Percentiles rank a stretch among this genome's conserved stretches.
Evolutionary conservation across 2,797 vertebrate species (phyloP).

Genomic region (Acanthis flammea): DNA sequence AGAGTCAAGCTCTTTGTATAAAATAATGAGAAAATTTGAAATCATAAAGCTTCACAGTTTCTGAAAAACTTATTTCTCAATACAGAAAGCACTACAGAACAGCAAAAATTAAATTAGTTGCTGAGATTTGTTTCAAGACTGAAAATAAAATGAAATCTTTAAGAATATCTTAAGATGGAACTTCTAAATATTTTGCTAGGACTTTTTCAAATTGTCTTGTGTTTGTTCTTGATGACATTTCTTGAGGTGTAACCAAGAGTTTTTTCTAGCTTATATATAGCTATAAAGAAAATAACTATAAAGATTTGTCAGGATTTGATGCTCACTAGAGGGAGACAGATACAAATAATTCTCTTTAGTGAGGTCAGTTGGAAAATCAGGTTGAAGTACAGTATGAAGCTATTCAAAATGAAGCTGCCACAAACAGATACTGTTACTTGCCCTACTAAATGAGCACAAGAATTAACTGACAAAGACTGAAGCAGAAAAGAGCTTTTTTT

Average conservation of each 20-base stretch:
- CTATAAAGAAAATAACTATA: not conserved
- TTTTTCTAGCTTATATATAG: not conserved
- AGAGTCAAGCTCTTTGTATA: not conserved
- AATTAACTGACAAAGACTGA: not conserved
- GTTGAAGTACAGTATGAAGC: not conserved
- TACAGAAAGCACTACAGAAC: not conserved
- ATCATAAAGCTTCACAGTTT: not conserved
- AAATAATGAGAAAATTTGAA: not conserved
- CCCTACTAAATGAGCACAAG: not conserved
- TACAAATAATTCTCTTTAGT: constrained; percentile 71
- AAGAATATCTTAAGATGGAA: not conserved
- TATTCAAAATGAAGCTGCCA: constrained; percentile 22
- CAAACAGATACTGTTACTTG: not conserved
- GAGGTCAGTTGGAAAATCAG: constrained; percentile 53
- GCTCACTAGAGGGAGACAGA: constrained; percentile 83
- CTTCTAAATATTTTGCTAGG: not conserved
- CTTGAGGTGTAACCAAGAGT: not conserved
- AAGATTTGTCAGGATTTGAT: constrained; percentile 16
- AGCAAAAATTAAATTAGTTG: not conserved
- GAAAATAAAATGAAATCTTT: not conserved
- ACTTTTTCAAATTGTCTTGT: not conserved
- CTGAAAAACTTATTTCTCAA: not conserved
- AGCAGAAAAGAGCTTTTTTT: not conserved
- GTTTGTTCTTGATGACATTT: not conserved
- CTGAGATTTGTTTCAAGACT: not conserved